Conservation (phyloP, 2,888 invertebrate genomes). For the Chloroclysta siterata region DNA sequence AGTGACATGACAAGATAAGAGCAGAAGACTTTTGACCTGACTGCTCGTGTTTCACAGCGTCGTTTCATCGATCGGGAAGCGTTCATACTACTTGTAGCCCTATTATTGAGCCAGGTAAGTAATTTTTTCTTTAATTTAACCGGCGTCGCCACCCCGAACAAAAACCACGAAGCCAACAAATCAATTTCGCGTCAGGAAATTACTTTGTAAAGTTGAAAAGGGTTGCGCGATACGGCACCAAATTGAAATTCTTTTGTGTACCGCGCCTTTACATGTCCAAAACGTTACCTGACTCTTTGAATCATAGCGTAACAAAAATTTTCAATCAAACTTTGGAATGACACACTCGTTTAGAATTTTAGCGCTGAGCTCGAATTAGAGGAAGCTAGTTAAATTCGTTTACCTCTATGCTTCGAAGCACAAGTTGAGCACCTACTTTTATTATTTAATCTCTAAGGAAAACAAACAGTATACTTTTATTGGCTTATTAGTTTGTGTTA, state of each 20-base stretch:
- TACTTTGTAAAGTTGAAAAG: constrained; percentile 81
- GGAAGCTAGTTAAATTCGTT: background rate
- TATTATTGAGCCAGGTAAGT: constrained; percentile 9
- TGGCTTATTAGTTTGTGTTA: too few species aligned
- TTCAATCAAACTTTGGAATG: constrained; percentile 62
- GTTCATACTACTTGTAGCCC: background rate
- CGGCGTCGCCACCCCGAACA: constrained; percentile 71
- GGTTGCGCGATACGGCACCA: constrained; percentile 77
- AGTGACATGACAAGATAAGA: too few species aligned
- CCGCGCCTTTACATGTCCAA: constrained; percentile 75
- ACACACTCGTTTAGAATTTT: constrained; percentile 34
- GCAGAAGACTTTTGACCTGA: too few species aligned
- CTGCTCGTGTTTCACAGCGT: background rate
- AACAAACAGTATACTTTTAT: too few species aligned
- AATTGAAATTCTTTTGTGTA: constrained; percentile 83
- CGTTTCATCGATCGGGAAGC: background rate
- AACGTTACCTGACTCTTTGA: constrained; percentile 74
- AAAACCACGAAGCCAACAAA: constrained; percentile 77
- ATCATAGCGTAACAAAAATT: constrained; percentile 66
- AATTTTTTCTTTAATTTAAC: constrained; percentile 74
- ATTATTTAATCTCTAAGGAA: too few species aligned
- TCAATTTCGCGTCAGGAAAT: constrained; percentile 82
- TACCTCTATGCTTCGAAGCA: background rate
- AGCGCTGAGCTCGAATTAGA: constrained; percentile 5
- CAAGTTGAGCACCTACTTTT: background rate